A percentile compares a stretch with the other conserved stretches of the same genome.
These are phyloP conservation scores for Periophthalmus modestus DNA, from an alignment of 2,113 vertebrate genomes.

Conservation along the genomic window DNA sequence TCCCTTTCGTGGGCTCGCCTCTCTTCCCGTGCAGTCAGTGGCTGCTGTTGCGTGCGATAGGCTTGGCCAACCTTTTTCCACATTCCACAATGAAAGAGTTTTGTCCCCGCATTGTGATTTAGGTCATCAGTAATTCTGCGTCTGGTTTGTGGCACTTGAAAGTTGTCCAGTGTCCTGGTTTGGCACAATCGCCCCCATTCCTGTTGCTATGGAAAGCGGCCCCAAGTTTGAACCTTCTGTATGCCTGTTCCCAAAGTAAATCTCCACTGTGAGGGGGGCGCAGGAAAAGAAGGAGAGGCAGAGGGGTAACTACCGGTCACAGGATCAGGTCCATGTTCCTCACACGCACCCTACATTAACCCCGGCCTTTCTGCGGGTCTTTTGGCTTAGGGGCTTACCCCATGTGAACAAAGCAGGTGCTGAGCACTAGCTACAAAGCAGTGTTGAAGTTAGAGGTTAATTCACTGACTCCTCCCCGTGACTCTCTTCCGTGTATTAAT, in stretches of 20 bases:
- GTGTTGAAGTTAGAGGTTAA: slow-evolving; percentile 58
- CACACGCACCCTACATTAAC: slow-evolving; percentile 38
- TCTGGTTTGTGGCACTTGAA: slow-evolving; percentile 64
- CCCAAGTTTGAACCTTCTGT: slow-evolving; percentile 60
- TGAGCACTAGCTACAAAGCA: background rate
- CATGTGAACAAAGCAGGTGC: background rate
- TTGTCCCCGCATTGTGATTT: slow-evolving; percentile 63
- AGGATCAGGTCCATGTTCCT: slow-evolving; percentile 11
- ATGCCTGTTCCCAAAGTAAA: slow-evolving; percentile 72
- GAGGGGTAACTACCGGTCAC: slow-evolving; percentile 74
- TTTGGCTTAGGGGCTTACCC: background rate
- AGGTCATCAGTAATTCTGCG: slow-evolving; percentile 70
- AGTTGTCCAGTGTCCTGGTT: slow-evolving; percentile 75
- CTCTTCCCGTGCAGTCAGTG: slow-evolving; percentile 8
- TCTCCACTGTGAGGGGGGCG: slow-evolving; percentile 48
- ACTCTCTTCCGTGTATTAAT: slow-evolving; percentile 64
- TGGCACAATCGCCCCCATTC: slow-evolving; percentile 72
- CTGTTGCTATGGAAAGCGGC: slow-evolving; percentile 74
- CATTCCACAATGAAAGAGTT: slow-evolving; percentile 62
- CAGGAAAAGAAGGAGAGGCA: background rate
- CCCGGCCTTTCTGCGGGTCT: slow-evolving; percentile 1
- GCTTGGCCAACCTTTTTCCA: slow-evolving; percentile 39
- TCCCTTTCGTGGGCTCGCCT: background rate
- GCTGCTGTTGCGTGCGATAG: slow-evolving; percentile 38
- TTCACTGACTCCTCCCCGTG: slow-evolving; percentile 73